Evolutionary conservation across 2,797 vertebrate species (phyloP), one percentile per base, ranked within the genome.

Genomic region (Micromesistius poutassou): DNA sequence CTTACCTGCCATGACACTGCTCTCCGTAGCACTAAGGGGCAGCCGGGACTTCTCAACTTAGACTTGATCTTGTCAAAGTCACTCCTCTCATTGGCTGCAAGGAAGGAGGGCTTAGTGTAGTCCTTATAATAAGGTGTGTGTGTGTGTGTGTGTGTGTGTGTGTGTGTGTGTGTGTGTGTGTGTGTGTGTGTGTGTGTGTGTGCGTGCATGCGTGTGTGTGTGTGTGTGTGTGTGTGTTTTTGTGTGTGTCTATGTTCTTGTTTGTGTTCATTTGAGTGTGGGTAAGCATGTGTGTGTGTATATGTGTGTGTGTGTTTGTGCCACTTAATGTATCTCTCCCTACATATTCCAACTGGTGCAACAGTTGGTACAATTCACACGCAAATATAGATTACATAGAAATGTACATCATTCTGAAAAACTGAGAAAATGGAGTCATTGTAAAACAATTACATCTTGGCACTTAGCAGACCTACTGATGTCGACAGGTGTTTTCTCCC

Each of bases 51-150:
- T 71, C 42, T 71, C 72, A 46, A 86, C 77, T 89, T 86, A 84
- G 77, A 81, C 83, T 81, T 84, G 80, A 86, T 89, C 87, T 80
- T 83, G 78, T 89, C 86, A 90, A 91, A 91, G 87, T 89, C 87
- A 55, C 81, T 87, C 81, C 74, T 80, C 72, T 55, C 83, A 35
- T 76, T 81, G 78, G 78, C 77, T 80, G 77, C 82, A 74, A 0
- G 16, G 72, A 31, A 77, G 85, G 78, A 42, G 72, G 73, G 75
- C 75, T 5, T 70, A 74, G 50, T 75, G 46, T 50, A 83, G 78
- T 82, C 79, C 80, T 10, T 13, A 1, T 38, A 70, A 33, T 72
- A 0, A 16, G 40, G 77, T 76, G 72, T 74, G 8, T 77, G 5
- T 77, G 66, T 73, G 16, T 75, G 40, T 30, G 40, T 62, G 75